A percentile compares a stretch with the other conserved stretches of the same genome.
These are phyloP conservation scores for Phragmatobia fuliginosa DNA, from an alignment of 2,888 invertebrate genomes.

Conservation along the genomic window DNA sequence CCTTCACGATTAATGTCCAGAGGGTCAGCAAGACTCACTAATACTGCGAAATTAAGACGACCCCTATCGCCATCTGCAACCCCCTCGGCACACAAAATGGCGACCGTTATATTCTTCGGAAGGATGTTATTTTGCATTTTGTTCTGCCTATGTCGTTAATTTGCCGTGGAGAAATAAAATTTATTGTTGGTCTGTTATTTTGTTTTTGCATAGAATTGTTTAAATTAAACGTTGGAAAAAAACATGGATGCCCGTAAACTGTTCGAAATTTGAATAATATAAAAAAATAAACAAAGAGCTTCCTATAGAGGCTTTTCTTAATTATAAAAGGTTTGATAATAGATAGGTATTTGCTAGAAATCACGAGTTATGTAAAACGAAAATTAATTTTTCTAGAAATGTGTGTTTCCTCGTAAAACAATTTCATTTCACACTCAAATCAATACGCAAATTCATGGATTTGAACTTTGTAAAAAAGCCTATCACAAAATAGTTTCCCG, in stretches of 20 bases:
- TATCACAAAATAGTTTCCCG: not conserved
- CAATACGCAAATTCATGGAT: not conserved
- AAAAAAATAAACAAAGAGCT: not conserved
- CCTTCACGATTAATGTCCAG: slow-evolving; percentile 82
- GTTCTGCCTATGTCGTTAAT: slow-evolving; percentile 43
- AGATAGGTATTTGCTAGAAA: not conserved
- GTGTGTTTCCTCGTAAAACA: not conserved
- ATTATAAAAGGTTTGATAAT: not conserved
- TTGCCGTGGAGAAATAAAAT: slow-evolving; percentile 33
- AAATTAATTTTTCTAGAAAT: not conserved
- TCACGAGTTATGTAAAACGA: not conserved
- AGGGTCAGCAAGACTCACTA: slow-evolving; percentile 81
- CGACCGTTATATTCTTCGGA: slow-evolving; percentile 57
- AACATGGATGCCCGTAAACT: not conserved
- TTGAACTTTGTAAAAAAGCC: not conserved
- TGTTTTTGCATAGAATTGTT: slow-evolving; percentile 16
- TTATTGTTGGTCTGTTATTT: slow-evolving; percentile 25
- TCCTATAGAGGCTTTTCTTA: not conserved
- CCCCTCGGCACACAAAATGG: slow-evolving; percentile 62
- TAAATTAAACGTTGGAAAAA: slow-evolving; percentile 1
- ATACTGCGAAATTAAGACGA: slow-evolving; percentile 84
- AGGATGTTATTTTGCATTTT: slow-evolving; percentile 54
- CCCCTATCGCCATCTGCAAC: slow-evolving; percentile 77
- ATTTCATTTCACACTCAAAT: not conserved
- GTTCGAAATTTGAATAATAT: not conserved